These are phyloP conservation scores for Acipenser transmontanus DNA, from an alignment of 2,797 vertebrate species.

Conservation along the genomic window DNA sequence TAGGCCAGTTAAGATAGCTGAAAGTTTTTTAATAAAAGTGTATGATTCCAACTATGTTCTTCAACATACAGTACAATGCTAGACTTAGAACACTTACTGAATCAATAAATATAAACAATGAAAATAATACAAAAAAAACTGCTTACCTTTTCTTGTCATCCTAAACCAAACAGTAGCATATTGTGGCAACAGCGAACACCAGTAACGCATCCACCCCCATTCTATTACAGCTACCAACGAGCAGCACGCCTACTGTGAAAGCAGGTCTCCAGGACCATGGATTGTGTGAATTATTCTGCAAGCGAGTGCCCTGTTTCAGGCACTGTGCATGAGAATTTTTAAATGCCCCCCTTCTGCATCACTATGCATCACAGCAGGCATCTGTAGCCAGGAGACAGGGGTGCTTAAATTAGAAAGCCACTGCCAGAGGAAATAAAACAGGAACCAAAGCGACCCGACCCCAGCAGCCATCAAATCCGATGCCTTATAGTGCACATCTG, in stretches of 20 bases:
- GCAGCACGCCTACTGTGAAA: background rate
- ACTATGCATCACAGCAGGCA: slow-evolving; percentile 35
- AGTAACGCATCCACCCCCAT: too few relatives aligned
- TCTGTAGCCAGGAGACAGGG: slow-evolving; percentile 47
- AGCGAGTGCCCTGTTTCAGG: slow-evolving; percentile 22
- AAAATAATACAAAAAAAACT: too few relatives aligned
- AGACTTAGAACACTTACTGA: too few relatives aligned
- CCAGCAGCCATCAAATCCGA: slow-evolving; percentile 49
- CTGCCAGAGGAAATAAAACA: slow-evolving; percentile 61
- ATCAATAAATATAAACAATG: too few relatives aligned
- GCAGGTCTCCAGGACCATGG: background rate
- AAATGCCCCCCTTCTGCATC: slow-evolving; percentile 28
- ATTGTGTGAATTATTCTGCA: background rate
- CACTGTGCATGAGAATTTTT: slow-evolving; percentile 34
- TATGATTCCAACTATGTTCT: too few relatives aligned
- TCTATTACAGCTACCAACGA: too few relatives aligned
- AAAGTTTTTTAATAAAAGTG: too few relatives aligned
- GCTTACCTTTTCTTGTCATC: too few relatives aligned
- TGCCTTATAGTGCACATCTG: slow-evolving; percentile 64
- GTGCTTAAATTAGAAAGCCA: slow-evolving; percentile 51
- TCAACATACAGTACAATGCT: too few relatives aligned
- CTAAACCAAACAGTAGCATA: too few relatives aligned
- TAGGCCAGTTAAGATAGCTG: too few relatives aligned
- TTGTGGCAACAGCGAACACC: too few relatives aligned
- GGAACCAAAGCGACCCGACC: slow-evolving; percentile 57